Evolutionary conservation across 1,140 invertebrate species (phyloP).

Genomic region (Ditylenchus dipsaci): DNA sequence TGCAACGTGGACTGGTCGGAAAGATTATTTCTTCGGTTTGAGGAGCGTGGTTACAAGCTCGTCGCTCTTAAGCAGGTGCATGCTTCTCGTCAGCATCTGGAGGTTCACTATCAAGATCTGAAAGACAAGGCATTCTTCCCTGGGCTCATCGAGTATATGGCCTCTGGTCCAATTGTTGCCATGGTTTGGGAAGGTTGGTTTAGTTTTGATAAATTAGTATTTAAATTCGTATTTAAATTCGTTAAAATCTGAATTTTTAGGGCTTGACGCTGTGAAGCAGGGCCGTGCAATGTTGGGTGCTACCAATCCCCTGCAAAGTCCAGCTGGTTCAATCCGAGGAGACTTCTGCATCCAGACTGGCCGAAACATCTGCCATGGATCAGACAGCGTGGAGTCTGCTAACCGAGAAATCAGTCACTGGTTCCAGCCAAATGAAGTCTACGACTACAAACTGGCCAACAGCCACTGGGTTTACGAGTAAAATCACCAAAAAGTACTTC

Average conservation of each 20-base stretch:
- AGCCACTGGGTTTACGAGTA: slow-evolving; percentile 56
- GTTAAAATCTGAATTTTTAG: slow-evolving; percentile 8
- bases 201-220: too few relatives aligned
- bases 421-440: slow-evolving; percentile 68
- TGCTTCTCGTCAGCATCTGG: slow-evolving; percentile 47
- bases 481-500: too few relatives aligned
- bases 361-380: slow-evolving; percentile 61
- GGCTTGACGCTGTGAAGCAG: slow-evolving; percentile 12
- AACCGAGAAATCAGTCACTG: slow-evolving; percentile 90
- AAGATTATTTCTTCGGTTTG: slow-evolving; percentile 92
- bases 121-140: slow-evolving; percentile 81
- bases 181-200: slow-evolving; percentile 80
- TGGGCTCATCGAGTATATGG: slow-evolving; percentile 90
- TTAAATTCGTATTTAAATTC: too few relatives aligned
- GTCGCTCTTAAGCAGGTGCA: slow-evolving; percentile 81
- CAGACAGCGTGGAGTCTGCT: slow-evolving; percentile 88
- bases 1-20: slow-evolving; percentile 88
- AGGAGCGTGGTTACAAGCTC: slow-evolving; percentile 93
- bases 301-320: slow-evolving; percentile 78
- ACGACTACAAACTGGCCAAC: slow-evolving; percentile 35
- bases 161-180: slow-evolving; percentile 88
- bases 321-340: slow-evolving; percentile 83
- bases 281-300: slow-evolving; percentile 88
- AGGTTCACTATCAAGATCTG: slow-evolving; percentile 78
- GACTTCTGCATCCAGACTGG: slow-evolving; percentile 91